These are phyloP conservation scores for Ateles fusciceps DNA, from an alignment of 2,797 vertebrate species.

Conservation along the genomic window DNA sequence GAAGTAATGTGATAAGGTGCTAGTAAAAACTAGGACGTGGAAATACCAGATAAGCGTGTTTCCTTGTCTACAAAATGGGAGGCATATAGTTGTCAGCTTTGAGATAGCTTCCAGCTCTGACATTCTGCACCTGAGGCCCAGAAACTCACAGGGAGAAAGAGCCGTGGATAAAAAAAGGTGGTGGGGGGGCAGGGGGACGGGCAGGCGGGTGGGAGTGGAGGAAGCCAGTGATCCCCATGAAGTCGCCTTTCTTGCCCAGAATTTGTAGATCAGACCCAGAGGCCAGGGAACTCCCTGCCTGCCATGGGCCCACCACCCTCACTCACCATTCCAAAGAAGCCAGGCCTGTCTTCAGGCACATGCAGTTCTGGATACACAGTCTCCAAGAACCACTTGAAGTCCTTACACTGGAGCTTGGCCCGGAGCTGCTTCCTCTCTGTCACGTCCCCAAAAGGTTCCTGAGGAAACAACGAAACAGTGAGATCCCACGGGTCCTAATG, in stretches of 20 bases:
- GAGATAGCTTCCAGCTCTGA: neutral
- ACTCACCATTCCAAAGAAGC: conserved; percentile 96
- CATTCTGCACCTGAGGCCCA: neutral
- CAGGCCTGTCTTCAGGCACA: conserved; percentile 92
- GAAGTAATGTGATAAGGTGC: neutral
- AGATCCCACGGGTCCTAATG: neutral
- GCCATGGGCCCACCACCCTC: neutral
- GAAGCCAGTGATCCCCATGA: accelerated
- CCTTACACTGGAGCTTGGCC: conserved; percentile 91
- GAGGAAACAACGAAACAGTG: neutral
- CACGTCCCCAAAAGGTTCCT: conserved; percentile 97
- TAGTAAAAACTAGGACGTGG: neutral
- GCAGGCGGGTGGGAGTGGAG: accelerated
- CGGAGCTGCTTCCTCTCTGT: conserved; percentile 89
- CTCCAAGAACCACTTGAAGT: conserved; percentile 95
- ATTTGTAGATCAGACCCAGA: neutral
- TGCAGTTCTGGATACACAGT: conserved; percentile 94
- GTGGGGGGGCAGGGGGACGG: neutral
- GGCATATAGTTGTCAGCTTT: neutral
- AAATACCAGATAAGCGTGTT: neutral
- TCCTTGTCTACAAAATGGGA: neutral
- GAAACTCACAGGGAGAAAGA: neutral
- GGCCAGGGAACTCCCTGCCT: neutral
- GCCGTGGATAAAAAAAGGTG: neutral
- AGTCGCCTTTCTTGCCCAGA: neutral